A percentile compares a stretch with the other conserved stretches of the same genome.
phyloP scores from a whole-genome alignment of 2,113 vertebrate genomes.

The Alosa alosa region DNA sequence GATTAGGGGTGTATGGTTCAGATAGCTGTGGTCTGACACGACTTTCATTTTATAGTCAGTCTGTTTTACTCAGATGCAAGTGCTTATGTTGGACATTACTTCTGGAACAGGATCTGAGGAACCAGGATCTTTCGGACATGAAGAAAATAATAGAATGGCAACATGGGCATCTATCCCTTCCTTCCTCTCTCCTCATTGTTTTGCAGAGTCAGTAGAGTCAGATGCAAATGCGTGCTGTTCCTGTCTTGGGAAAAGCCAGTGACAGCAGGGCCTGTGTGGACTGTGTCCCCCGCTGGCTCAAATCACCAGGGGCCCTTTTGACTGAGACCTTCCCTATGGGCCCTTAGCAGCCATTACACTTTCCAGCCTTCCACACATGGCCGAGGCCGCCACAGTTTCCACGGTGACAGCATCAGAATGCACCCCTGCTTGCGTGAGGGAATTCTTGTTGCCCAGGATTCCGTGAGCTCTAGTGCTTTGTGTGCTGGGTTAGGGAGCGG shows the following conservation, averaged over 20 bases:
- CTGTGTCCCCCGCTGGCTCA: slow-evolving; percentile 1
- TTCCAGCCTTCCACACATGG: slow-evolving; percentile 34
- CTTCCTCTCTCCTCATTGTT: slow-evolving; percentile 44
- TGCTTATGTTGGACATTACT: neutral
- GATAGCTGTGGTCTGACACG: too few relatives aligned
- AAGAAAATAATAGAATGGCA: slow-evolving; percentile 18
- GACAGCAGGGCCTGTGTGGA: slow-evolving; percentile 52
- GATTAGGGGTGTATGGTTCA: too few relatives aligned
- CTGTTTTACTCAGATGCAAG: neutral
- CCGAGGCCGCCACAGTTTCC: slow-evolving; percentile 57
- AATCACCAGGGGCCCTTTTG: slow-evolving; percentile 17
- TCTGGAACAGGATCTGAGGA: neutral
- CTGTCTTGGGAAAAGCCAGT: slow-evolving; percentile 36
- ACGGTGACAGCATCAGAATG: slow-evolving; percentile 60
- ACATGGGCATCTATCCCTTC: slow-evolving; percentile 53
- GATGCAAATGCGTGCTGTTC: slow-evolving; percentile 7
- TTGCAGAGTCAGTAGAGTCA: slow-evolving; percentile 19
- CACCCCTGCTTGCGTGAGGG: slow-evolving; percentile 55
- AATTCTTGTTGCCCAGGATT: slow-evolving; percentile 54
- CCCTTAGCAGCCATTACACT: neutral
- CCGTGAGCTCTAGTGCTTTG: slow-evolving; percentile 47
- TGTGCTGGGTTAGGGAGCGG: slow-evolving; percentile 51
- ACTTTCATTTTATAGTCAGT: too few relatives aligned
- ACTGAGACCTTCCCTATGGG: neutral
- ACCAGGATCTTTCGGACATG: neutral